These are phyloP conservation scores for Streptopelia turtur DNA, from an alignment of 2,797 vertebrate genomes.

Conservation along the genomic window DNA sequence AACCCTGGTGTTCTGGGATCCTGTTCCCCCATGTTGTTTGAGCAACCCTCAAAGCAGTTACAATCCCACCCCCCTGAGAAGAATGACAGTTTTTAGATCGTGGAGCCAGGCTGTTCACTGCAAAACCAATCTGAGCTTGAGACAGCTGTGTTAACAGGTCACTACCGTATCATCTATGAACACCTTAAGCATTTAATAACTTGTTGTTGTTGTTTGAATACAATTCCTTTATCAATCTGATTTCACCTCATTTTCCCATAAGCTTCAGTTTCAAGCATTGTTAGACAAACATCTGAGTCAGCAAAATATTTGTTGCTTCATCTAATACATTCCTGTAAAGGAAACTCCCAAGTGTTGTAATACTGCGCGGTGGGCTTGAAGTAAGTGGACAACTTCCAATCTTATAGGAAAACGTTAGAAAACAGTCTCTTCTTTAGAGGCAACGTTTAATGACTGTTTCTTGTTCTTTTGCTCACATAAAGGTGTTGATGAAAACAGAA, in stretches of 20 bases:
- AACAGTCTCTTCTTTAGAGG: background rate
- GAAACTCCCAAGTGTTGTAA: background rate
- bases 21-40: background rate
- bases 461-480: background rate
- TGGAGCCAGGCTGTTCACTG: background rate
- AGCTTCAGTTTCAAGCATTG: background rate
- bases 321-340: background rate
- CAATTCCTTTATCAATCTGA: background rate
- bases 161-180: background rate
- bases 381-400: accelerated
- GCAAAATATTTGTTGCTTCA: background rate
- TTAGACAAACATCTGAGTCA: background rate
- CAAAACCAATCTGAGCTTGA: background rate
- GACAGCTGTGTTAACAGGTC: background rate
- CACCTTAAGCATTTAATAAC: background rate
- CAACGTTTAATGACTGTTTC: background rate
- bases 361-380: background rate
- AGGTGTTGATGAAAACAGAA: background rate
- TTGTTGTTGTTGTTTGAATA: background rate
- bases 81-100: background rate
- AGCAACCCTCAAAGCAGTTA: background rate
- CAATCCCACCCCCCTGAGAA: background rate
- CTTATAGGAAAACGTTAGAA: background rate
- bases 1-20: background rate
- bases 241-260: background rate